Percentiles rank a stretch among this genome's conserved stretches.
Conservation (phyloP, 30 jellyfish, hydroid and myxozoan genomes). For the Pelagia noctiluca region DNA sequence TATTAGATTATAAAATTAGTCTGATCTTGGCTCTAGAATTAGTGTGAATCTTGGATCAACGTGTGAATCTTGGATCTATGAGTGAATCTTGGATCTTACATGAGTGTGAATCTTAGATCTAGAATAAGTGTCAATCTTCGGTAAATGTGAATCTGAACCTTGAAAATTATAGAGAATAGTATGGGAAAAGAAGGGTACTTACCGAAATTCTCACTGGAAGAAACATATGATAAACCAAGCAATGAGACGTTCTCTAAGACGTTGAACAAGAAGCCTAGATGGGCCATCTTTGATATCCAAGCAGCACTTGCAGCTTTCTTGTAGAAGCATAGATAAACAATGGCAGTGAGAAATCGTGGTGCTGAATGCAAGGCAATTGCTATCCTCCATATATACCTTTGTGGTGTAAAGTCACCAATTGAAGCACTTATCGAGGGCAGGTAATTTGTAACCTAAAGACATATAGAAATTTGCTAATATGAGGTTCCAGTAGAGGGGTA, state of each 20-base stretch:
- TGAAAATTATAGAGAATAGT: background rate
- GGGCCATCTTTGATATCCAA: constrained; percentile 39
- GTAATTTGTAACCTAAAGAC: constrained; percentile 73
- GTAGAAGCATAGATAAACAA: constrained; percentile 56
- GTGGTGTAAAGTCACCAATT: constrained; percentile 79
- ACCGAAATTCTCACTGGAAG: constrained; percentile 89
- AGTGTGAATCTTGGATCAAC: background rate
- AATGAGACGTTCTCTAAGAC: constrained; percentile 43
- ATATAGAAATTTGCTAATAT: background rate
- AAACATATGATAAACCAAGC: constrained; percentile 63
- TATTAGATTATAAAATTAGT: too few species aligned
- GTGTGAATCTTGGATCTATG: background rate
- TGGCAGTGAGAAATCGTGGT: constrained; percentile 63
- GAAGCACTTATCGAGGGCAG: constrained; percentile 93
- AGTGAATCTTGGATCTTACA: background rate
- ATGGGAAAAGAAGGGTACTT: background rate
- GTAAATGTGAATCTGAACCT: background rate
- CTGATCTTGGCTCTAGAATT: too few species aligned
- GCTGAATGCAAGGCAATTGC: constrained; percentile 80
- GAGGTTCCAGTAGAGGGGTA: too few species aligned
- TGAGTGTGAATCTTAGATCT: background rate
- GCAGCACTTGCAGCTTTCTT: constrained; percentile 51
- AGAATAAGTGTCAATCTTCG: background rate
- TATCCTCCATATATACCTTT: constrained; percentile 82
- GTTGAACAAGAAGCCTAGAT: constrained; percentile 33